A percentile compares a stretch with the other conserved stretches of the same genome.
Conservation (phyloP, 1,140 invertebrate genomes). For the Drosophila nigromelanica region DNA sequence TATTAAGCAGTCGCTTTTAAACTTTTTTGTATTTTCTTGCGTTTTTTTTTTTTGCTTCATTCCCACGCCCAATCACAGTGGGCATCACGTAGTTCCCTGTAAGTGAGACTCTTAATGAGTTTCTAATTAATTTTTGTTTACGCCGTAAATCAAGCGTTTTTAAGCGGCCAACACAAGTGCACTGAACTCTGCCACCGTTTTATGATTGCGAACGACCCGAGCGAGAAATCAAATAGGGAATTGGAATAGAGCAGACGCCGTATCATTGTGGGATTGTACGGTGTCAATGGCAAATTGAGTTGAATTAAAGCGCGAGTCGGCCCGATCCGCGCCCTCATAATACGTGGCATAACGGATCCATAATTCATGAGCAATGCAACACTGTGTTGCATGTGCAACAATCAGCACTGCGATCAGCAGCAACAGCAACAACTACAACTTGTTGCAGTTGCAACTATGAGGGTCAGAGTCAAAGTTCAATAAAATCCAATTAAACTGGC, state of each 20-base stretch:
- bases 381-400: slow-evolving; percentile 42
- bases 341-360: slow-evolving; percentile 41
- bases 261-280: slow-evolving; percentile 39
- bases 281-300: slow-evolving; percentile 69
- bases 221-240: slow-evolving; percentile 66
- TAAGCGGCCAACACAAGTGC: slow-evolving; percentile 41
- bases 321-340: slow-evolving; percentile 50
- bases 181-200: slow-evolving; percentile 48
- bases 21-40: slow-evolving; percentile 5
- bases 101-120: slow-evolving; percentile 62
- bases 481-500: slow-evolving; percentile 78
- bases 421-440: slow-evolving; percentile 57
- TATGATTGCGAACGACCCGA: slow-evolving; percentile 1
- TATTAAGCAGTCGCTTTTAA: no score
- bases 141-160: slow-evolving; percentile 46
- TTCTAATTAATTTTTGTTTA: slow-evolving; percentile 77
- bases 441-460: slow-evolving; percentile 74
- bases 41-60: slow-evolving; percentile 44
- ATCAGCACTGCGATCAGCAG: slow-evolving; percentile 38
- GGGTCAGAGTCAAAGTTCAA: slow-evolving; percentile 81
- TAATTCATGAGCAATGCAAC: slow-evolving; percentile 38
- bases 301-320: slow-evolving; percentile 63
- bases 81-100: slow-evolving; percentile 50
- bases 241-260: slow-evolving; percentile 10
- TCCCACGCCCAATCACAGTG: slow-evolving; percentile 48